phyloP scores from a whole-genome alignment of 1,140 invertebrate genomes.

The Oryctes rhinoceros region DNA sequence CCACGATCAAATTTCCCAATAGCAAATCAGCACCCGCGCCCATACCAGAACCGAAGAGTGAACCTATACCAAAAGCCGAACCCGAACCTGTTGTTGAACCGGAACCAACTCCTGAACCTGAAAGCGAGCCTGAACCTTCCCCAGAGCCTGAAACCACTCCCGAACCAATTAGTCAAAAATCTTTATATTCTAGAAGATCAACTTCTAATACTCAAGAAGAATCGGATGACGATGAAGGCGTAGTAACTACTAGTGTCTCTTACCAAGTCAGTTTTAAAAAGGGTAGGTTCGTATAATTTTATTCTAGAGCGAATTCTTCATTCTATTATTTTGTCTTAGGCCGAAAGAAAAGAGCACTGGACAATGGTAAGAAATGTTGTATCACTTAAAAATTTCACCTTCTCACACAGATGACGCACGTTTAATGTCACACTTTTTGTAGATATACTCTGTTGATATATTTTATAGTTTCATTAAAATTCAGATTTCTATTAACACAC shows the following conservation, averaged over 20 bases:
- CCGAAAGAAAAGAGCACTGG: conserved; percentile 39
- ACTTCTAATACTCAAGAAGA: conserved; percentile 57
- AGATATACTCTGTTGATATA: not conserved
- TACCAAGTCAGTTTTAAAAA: conserved; percentile 68
- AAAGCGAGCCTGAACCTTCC: conserved; percentile 52
- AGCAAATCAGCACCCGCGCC: conserved; percentile 49
- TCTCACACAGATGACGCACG: not conserved
- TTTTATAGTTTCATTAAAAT: not conserved
- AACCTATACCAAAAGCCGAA: conserved; percentile 43
- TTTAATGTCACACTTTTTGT: not conserved
- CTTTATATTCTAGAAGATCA: conserved; percentile 61
- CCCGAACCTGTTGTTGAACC: conserved; percentile 54
- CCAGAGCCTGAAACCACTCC: conserved; percentile 51
- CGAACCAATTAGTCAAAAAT: conserved; percentile 54
- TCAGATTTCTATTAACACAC: not conserved
- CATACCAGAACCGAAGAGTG: conserved; percentile 51
- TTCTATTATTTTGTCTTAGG: conserved; percentile 30
- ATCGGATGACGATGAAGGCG: conserved; percentile 62
- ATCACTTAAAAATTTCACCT: not conserved
- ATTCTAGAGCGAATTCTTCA: not conserved
- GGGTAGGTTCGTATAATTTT: conserved; percentile 57
- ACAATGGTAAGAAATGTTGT: conserved; percentile 40
- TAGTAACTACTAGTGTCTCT: conserved; percentile 68
- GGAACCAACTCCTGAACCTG: conserved; percentile 57
- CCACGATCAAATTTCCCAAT: conserved; percentile 63